Base-by-base conservation (phyloP, 1,140 invertebrate species). In the Oncopodura yosiiana region DNA sequence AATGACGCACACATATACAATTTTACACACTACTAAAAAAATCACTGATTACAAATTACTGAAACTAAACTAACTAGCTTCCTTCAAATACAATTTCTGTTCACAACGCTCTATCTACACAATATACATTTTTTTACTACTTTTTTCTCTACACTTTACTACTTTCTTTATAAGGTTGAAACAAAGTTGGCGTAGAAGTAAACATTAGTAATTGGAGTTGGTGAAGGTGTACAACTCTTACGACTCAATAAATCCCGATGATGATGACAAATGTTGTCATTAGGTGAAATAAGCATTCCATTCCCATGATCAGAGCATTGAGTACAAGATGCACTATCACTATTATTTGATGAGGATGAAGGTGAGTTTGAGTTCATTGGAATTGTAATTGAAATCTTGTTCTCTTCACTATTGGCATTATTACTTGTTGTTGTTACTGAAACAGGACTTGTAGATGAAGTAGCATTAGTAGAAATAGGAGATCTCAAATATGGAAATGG, bases 141-240 rank as follows among this genome's bases (percentile, higher is more conserved):
- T n/a, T n/a, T n/a, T n/a, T n/a, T n/a, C n/a, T n/a, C n/a, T n/a
- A n/a, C n/a, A 49, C 56, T 41, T 59, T 58, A 32, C 44, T 63
- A 19, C 32, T 60, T 43, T 63, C 61, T 37, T 63, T 63, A 37
- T 63, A 63, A 9, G 61, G 54, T 44, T 61, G 53, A 36, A 61
- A 61, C n/a, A 61, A 34, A 3, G 53, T 29, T n/a, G 58, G 58
- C 4, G 38, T 34, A 42, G 48, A 32, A 27, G 16, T 51, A 11
- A n/a, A 52, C 39, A 4, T 53, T 49, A 29, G 49, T 61, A 2
- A 36, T 49, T 3, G 37, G 36, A 36, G 45, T 26, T 18, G 49
- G 58, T 23, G 49, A 54, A 23, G 42, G 58, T 26, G 54, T 27
- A 24, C 26, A 26, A 30, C 48, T 56, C 14, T 39, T 54, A 21